Percentiles rank a stretch among this genome's conserved stretches.
These are phyloP conservation scores for Megaceryle maxima DNA, from an alignment of 2,113 vertebrate species.

Conservation along the genomic window DNA sequence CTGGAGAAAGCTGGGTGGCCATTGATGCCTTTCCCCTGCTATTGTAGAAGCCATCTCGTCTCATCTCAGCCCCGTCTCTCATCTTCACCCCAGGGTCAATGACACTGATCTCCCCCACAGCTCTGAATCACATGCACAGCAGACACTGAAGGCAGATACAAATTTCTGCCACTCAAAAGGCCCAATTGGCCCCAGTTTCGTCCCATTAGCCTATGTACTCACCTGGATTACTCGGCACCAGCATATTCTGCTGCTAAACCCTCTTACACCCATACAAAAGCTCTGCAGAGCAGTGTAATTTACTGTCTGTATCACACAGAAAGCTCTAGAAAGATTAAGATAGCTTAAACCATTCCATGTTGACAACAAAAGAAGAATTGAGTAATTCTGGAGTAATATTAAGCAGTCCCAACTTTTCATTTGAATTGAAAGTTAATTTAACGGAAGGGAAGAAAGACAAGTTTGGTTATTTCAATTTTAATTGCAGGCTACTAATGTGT, in stretches of 20 bases:
- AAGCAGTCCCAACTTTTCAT: background rate
- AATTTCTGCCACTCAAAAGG: background rate
- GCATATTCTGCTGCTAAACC: background rate
- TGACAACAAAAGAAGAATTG: background rate
- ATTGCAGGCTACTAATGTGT: background rate
- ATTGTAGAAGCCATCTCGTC: background rate
- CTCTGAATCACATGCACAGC: accelerated
- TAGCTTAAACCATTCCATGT: background rate
- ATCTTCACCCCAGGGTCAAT: background rate
- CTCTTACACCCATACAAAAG: background rate
- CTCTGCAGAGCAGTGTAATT: background rate
- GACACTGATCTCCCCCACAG: background rate
- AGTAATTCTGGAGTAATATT: background rate
- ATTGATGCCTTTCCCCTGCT: background rate
- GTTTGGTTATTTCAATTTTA: background rate
- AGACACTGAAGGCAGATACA: background rate
- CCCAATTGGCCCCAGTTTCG: background rate
- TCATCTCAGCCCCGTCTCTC: background rate
- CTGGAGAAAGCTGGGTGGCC: background rate
- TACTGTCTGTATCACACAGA: background rate
- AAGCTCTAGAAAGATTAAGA: background rate
- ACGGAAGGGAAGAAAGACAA: background rate
- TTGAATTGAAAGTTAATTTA: background rate
- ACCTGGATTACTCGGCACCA: background rate
- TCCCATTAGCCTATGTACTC: background rate